phyloP scores from a whole-genome alignment of 2,888 invertebrate species.

The Spisula subtruncata region DNA sequence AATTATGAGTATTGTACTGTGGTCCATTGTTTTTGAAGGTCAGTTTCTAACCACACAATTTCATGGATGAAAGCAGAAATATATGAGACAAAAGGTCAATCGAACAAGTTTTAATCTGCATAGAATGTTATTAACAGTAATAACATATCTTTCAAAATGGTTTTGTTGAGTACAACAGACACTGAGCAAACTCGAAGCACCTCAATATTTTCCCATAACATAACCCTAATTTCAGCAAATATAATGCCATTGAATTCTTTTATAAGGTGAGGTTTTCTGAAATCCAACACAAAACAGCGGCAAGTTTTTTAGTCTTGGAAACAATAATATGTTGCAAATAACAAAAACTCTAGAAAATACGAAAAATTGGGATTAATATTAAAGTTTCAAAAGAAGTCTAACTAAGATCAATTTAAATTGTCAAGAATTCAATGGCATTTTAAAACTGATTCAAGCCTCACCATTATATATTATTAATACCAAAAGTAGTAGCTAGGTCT shows the following conservation, averaged over 20 bases:
- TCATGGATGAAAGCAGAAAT: not conserved
- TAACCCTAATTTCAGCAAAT: conserved; percentile 22
- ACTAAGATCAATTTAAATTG: not conserved
- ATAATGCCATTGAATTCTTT: conserved; percentile 34
- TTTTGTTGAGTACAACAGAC: not conserved
- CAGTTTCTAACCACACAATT: not conserved
- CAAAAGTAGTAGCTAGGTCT: not conserved
- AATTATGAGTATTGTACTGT: no score
- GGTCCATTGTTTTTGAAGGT: not conserved
- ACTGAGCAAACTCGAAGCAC: conserved; percentile 14
- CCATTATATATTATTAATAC: conserved; percentile 12
- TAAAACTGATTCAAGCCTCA: not conserved
- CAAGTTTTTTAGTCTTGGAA: no score
- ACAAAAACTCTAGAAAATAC: not conserved
- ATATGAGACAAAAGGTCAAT: not conserved
- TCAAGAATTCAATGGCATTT: conserved; percentile 39
- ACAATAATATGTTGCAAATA: not conserved
- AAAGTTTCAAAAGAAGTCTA: not conserved
- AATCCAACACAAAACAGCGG: not conserved
- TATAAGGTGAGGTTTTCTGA: not conserved
- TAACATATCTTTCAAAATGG: not conserved
- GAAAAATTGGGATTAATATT: not conserved
- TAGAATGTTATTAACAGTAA: not conserved
- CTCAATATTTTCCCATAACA: conserved; percentile 44
- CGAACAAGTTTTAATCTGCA: not conserved